These are phyloP conservation scores for Euzophera pinguis DNA, from an alignment of 2,888 invertebrate genomes.

Conservation along the genomic window DNA sequence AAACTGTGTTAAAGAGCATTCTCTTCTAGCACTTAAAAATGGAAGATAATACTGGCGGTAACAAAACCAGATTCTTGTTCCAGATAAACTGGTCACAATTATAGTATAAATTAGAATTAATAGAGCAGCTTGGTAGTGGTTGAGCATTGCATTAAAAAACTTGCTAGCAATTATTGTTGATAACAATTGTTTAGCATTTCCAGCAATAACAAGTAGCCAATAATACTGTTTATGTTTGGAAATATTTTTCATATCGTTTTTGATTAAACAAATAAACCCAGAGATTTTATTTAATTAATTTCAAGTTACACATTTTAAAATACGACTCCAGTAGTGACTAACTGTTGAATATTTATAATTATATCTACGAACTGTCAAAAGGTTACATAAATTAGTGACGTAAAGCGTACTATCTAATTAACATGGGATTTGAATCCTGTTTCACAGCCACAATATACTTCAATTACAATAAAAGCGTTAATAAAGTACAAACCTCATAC, in stretches of 20 bases:
- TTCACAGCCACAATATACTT: conserved; percentile 77
- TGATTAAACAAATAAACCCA: conserved; percentile 40
- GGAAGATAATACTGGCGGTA: conserved; percentile 9
- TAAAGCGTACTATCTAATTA: conserved; percentile 66
- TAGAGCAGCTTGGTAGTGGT: conserved; percentile 1
- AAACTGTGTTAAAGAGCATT: conserved; percentile 1
- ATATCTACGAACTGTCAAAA: conserved; percentile 28
- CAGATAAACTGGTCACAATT: conserved; percentile 8
- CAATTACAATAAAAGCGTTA: conserved; percentile 67
- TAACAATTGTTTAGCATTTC: conserved; percentile 16
- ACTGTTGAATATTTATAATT: conserved; percentile 16
- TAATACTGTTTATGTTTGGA: conserved; percentile 50
- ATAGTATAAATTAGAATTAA: conserved; percentile 8
- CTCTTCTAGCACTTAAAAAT: conserved; percentile 1
- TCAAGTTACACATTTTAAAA: conserved; percentile 23
- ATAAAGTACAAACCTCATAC: conserved; percentile 60
- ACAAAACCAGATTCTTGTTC: conserved; percentile 5
- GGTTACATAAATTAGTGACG: conserved; percentile 62
- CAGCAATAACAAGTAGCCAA: conserved; percentile 42
- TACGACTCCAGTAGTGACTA: conserved; percentile 20
- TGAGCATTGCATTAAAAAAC: conserved; percentile 11
- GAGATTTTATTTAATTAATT: conserved; percentile 23
- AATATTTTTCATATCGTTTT: conserved; percentile 33
- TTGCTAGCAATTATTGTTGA: conserved; percentile 18
- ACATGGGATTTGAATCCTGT: conserved; percentile 56